These are phyloP conservation scores for Melikaiella ostensackeni DNA, from an alignment of 2,888 invertebrate genomes.

Conservation along the genomic window DNA sequence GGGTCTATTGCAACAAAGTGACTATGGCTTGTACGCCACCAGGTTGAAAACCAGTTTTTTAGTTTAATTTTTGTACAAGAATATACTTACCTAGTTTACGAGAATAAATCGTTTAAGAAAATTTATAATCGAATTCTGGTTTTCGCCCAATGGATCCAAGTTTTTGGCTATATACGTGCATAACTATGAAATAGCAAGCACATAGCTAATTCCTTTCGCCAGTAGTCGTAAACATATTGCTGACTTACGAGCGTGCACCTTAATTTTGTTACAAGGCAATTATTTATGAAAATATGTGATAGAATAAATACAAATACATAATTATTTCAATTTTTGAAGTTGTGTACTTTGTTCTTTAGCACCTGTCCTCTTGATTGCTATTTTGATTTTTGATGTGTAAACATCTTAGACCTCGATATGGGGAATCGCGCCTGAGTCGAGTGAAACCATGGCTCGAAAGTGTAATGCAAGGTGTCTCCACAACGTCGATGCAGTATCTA, in stretches of 20 bases:
- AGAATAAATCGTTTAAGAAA: not conserved
- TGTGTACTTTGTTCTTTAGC: not conserved
- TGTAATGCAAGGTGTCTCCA: too few relatives aligned
- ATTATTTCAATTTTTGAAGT: not conserved
- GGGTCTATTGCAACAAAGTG: slow-evolving; percentile 2
- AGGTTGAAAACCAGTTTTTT: slow-evolving; percentile 1
- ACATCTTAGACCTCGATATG: too few relatives aligned
- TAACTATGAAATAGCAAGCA: slow-evolving; percentile 3
- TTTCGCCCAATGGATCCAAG: not conserved
- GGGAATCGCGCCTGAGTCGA: too few relatives aligned
- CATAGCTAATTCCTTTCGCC: not conserved
- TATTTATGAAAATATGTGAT: slow-evolving; percentile 8
- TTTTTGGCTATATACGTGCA: not conserved
- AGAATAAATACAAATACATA: not conserved
- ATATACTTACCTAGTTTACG: not conserved
- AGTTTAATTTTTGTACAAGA: not conserved
- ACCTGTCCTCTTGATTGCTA: not conserved
- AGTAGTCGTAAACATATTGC: not conserved
- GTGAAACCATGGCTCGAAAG: too few relatives aligned
- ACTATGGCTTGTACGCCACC: not conserved
- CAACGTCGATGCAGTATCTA: too few relatives aligned
- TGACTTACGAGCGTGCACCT: not conserved
- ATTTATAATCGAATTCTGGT: not conserved
- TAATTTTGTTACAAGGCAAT: not conserved
- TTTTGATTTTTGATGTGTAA: too few relatives aligned